Evolutionary conservation across 2,888 invertebrate genomes (phyloP).

Genomic region (Marasmarcha lunaedactyla): DNA sequence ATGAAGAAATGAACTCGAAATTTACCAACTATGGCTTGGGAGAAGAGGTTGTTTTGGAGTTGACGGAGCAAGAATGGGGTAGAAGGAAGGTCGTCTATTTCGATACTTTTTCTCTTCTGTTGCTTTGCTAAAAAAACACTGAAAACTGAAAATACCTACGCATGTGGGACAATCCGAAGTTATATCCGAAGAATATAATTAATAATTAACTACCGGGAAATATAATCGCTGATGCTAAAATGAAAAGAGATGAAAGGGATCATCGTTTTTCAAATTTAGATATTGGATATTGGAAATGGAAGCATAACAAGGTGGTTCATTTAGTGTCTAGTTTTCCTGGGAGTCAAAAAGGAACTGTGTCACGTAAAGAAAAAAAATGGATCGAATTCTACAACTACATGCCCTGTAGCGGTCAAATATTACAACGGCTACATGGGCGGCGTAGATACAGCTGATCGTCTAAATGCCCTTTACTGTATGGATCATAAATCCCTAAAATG

Average conservation of each 20-base stretch:
- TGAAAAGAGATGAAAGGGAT: slow-evolving; percentile 14
- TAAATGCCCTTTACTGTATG: slow-evolving; percentile 24
- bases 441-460: slow-evolving; percentile 25
- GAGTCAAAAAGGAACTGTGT: slow-evolving; percentile 9
- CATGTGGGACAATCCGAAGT: slow-evolving; percentile 14
- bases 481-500: slow-evolving; percentile 27
- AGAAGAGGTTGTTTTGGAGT: slow-evolving; percentile 14
- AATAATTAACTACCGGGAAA: slow-evolving; percentile 13
- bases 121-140: slow-evolving; percentile 17
- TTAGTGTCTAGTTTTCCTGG: slow-evolving; percentile 14
- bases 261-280: slow-evolving; percentile 17
- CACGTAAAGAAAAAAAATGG: neutral
- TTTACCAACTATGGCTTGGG: neutral
- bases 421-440: slow-evolving; percentile 18
- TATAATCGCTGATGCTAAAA: slow-evolving; percentile 13
- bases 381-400: slow-evolving; percentile 10
- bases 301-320: slow-evolving; percentile 12
- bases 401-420: slow-evolving; percentile 16
- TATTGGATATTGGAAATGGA: slow-evolving; percentile 13
- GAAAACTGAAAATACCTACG: slow-evolving; percentile 10
- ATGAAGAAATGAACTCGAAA: slow-evolving; percentile 14
- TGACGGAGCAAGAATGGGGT: too few relatives aligned
- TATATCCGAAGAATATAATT: slow-evolving; percentile 12
- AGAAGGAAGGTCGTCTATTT: slow-evolving; percentile 15
- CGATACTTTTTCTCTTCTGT: slow-evolving; percentile 18